Evolutionary conservation across 1,140 invertebrate genomes (phyloP).

Genomic region (Trichoplusia ni): DNA sequence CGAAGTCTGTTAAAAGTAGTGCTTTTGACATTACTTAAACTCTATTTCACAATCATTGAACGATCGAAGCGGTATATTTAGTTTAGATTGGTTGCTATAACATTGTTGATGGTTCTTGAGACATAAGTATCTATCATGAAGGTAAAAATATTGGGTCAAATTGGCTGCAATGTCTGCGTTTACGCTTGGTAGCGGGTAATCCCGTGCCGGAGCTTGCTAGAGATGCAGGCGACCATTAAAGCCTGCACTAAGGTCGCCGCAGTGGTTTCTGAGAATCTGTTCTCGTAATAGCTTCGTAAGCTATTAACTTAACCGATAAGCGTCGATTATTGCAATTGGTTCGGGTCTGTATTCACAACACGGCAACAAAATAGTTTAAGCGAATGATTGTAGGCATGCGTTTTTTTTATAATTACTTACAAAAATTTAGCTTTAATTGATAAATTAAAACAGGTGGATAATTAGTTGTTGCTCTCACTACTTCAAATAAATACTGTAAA

Average conservation of each 20-base stretch:
- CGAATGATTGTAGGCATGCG: slow-evolving; percentile 5
- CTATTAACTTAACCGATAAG: slow-evolving; percentile 40
- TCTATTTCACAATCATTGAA: slow-evolving; percentile 27
- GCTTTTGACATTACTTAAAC: slow-evolving; percentile 34
- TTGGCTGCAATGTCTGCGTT: background rate
- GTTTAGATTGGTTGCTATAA: slow-evolving; percentile 27
- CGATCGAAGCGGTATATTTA: slow-evolving; percentile 8
- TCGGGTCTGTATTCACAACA: slow-evolving; percentile 21
- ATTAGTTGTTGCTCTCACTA: background rate
- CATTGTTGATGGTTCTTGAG: background rate
- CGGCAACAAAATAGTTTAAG: slow-evolving; percentile 17
- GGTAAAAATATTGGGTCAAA: slow-evolving; percentile 22
- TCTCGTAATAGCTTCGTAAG: slow-evolving; percentile 37
- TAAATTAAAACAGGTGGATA: background rate
- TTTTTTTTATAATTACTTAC: slow-evolving; percentile 12
- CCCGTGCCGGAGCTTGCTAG: background rate
- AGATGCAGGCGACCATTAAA: slow-evolving; percentile 14
- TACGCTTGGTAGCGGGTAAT: slow-evolving; percentile 22
- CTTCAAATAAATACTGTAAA: no score
- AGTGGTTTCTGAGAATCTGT: slow-evolving; percentile 38
- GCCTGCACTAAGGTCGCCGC: slow-evolving; percentile 28
- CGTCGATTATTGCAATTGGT: slow-evolving; percentile 39
- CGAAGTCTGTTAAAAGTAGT: slow-evolving; percentile 32
- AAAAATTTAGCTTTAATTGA: slow-evolving; percentile 1
- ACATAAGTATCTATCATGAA: slow-evolving; percentile 21